phyloP scores from a whole-genome alignment of 2,797 vertebrate genomes.

The Notolepis coatsorum region DNA sequence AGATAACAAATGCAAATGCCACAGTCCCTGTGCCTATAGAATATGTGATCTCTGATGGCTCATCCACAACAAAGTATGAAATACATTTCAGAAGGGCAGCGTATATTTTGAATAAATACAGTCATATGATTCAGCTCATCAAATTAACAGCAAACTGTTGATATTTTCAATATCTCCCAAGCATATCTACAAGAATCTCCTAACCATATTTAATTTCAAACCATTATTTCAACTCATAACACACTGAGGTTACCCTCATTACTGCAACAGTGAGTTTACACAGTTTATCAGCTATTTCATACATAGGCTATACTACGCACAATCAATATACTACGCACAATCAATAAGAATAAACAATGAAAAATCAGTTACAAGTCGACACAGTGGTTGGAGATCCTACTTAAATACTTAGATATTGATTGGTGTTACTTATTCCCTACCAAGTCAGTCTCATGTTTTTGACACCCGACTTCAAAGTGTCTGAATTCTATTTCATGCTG shows the following conservation, averaged over 20 bases:
- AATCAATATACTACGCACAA: background rate
- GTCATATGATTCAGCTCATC: background rate
- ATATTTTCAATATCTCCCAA: constrained; percentile 49
- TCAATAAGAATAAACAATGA: too few relatives aligned
- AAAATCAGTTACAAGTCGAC: too few relatives aligned
- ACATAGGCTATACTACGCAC: background rate
- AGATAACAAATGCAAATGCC: constrained; percentile 46
- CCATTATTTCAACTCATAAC: too few relatives aligned
- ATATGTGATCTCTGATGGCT: too few relatives aligned
- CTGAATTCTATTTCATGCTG: constrained; percentile 76
- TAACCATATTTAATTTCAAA: too few relatives aligned
- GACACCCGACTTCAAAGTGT: constrained; percentile 74
- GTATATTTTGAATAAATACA: background rate
- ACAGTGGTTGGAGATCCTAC: too few relatives aligned
- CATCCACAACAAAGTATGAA: constrained; percentile 6
- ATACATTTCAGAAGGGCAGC: background rate
- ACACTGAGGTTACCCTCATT: too few relatives aligned
- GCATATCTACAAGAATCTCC: constrained; percentile 59
- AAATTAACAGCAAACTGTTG: background rate
- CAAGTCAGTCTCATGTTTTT: constrained; percentile 67
- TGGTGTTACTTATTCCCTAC: constrained; percentile 73
- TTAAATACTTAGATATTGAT: background rate
- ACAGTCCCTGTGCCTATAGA: too few relatives aligned
- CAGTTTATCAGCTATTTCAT: too few relatives aligned
- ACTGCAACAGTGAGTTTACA: too few relatives aligned